phyloP scores from a whole-genome alignment of 2,797 vertebrate genomes.

The Lepidocolaptes lacrymiger region DNA sequence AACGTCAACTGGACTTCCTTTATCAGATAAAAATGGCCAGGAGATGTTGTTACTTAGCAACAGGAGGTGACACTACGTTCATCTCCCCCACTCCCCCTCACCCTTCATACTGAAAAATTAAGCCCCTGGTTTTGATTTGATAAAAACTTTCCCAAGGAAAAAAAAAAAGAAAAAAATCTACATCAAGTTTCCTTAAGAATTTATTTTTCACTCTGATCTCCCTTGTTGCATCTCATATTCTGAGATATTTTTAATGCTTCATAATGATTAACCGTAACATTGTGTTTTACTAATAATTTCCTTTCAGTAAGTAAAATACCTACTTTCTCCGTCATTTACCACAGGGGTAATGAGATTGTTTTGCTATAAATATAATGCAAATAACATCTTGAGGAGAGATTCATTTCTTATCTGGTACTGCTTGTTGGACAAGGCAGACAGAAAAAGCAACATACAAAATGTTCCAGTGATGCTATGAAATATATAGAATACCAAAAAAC shows the following conservation, averaged over 20 bases:
- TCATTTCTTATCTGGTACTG: constrained; percentile 14
- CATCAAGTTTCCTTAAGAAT: constrained; percentile 36
- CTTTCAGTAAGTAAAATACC: constrained; percentile 20
- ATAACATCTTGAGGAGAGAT: constrained; percentile 28
- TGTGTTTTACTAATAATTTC: constrained; percentile 49
- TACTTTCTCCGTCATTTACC: background rate
- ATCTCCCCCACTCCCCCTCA: constrained; percentile 72
- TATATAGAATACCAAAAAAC: constrained; percentile 47
- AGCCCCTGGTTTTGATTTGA: constrained; percentile 61
- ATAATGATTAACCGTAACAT: constrained; percentile 11
- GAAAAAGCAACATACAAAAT: constrained; percentile 51
- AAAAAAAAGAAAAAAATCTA: constrained; percentile 12
- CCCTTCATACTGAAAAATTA: constrained; percentile 68
- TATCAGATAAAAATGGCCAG: constrained; percentile 82
- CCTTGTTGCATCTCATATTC: background rate
- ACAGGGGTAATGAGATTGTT: constrained; percentile 17
- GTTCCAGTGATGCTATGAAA: constrained; percentile 44
- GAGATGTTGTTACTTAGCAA: constrained; percentile 83
- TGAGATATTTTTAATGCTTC: constrained; percentile 24
- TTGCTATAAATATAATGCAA: constrained; percentile 27
- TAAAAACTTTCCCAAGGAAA: constrained; percentile 73
- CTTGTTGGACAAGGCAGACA: constrained; percentile 20
- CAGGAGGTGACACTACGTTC: constrained; percentile 79
- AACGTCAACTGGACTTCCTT: constrained; percentile 79
- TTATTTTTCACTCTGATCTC: background rate